These are phyloP conservation scores for Drosophila peninsularis DNA, from an alignment of 2,888 invertebrate species.

Conservation along the genomic window DNA sequence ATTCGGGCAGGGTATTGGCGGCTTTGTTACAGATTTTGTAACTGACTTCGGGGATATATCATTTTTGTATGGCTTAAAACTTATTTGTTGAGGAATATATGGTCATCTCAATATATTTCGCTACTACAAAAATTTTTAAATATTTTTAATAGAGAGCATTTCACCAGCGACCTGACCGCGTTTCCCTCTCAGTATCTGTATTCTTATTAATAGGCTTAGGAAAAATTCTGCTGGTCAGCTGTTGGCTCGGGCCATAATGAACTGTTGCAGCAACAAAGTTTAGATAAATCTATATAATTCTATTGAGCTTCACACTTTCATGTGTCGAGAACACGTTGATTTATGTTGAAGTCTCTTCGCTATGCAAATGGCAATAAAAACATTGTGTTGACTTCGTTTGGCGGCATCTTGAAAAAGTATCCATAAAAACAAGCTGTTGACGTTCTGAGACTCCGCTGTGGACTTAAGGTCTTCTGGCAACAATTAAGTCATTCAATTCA, in stretches of 20 bases:
- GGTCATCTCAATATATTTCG: too few species aligned
- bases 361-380: conserved; percentile 30
- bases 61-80: too few species aligned
- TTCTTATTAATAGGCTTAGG: conserved; percentile 6
- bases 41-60: background rate
- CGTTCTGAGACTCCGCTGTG: conserved; percentile 13
- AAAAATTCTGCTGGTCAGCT: conserved; percentile 35
- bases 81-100: too few species aligned
- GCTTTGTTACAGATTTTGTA: background rate
- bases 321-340: conserved; percentile 33
- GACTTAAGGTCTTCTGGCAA: conserved; percentile 9
- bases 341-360: conserved; percentile 25
- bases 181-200: too few species aligned
- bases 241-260: conserved; percentile 32
- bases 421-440: conserved; percentile 18
- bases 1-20: background rate
- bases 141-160: conserved; percentile 12
- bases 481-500: conserved; percentile 44
- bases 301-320: conserved; percentile 45
- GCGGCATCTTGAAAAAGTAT: conserved; percentile 37
- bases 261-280: conserved; percentile 39
- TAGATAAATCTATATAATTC: conserved; percentile 38
- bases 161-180: background rate
- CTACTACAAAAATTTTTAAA: too few species aligned
- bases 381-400: conserved; percentile 7